Base-by-base conservation (phyloP, 2,888 invertebrate genomes). In the Tricholauxania praeusta region DNA sequence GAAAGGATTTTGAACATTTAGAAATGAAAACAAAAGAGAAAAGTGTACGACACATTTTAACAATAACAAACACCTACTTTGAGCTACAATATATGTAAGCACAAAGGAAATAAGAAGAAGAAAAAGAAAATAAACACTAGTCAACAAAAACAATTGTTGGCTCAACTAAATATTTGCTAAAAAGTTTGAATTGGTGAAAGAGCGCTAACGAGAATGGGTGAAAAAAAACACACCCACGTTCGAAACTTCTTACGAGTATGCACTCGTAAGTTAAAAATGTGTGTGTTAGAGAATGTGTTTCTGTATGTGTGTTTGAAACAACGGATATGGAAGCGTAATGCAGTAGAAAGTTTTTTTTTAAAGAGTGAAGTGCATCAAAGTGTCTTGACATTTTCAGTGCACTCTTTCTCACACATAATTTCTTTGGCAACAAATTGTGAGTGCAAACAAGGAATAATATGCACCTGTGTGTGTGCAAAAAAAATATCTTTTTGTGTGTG, bases 391-490 rank as follows among this genome's bases (percentile, higher is more conserved):
- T 17, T 48, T 48, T 47, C 49, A 49, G 12, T 49, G 63, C 22
- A 48, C 63, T 63, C 48, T 63, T 63, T 63, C 39, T 39, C 57
- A 19, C 63, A 63, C 47, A 48, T 63, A 47, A 63, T 63, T 63
- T 63, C 63, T 63, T 63, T 19, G 63, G 17, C 49, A 63, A 63
- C 63, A 63, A 63, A 49, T 63, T 63, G 49, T 48, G 39, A 10
- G 63, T 63, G 63, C 48, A 66, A 66, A 28, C n/a, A 52, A 66
- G 15, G 28, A 39, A n/a, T 6, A 15, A 19, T 47, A 48, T 17
- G 49, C 14, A 12, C 19, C 63, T 48, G 17, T 8, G 47, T 47
- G 47, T 63, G 63, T 63, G 39, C 10, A 32, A 14, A 19, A 52
- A 32, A 28, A 3, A 28, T 28, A 4, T 28, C 4, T 28, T 28